phyloP scores from a whole-genome alignment of 2,113 vertebrate species.

The Spheniscus mendiculus region DNA sequence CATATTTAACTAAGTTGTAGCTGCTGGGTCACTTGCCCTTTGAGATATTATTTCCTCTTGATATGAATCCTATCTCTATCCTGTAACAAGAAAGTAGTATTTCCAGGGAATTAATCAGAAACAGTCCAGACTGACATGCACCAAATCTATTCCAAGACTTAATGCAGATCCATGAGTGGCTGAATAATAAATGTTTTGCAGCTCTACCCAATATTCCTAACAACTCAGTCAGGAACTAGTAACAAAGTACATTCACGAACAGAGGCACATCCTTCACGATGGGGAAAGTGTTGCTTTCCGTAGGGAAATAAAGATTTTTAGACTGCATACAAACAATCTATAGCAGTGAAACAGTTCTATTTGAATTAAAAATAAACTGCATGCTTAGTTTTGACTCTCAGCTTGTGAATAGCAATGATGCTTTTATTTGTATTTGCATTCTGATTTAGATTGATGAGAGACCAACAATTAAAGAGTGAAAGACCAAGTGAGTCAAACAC shows the following conservation, averaged over 20 bases:
- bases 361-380: background rate
- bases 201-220: background rate
- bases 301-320: background rate
- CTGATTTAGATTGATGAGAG: background rate
- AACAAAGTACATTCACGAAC: background rate
- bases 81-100: background rate
- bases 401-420: background rate
- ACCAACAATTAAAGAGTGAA: background rate
- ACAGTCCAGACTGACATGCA: background rate
- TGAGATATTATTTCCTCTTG: background rate
- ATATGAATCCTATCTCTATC: background rate
- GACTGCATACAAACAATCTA: background rate
- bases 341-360: background rate
- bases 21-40: background rate
- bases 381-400: background rate
- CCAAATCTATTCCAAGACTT: background rate
- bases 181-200: background rate
- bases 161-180: background rate
- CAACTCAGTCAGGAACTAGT: background rate
- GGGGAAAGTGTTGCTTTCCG: background rate
- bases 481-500: background rate
- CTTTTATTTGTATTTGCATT: slow-evolving; percentile 3
- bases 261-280: background rate
- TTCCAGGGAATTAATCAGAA: background rate
- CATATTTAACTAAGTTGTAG: background rate